Base-by-base conservation (phyloP, 2,888 invertebrate genomes). In the Proisotoma minuta region DNA sequence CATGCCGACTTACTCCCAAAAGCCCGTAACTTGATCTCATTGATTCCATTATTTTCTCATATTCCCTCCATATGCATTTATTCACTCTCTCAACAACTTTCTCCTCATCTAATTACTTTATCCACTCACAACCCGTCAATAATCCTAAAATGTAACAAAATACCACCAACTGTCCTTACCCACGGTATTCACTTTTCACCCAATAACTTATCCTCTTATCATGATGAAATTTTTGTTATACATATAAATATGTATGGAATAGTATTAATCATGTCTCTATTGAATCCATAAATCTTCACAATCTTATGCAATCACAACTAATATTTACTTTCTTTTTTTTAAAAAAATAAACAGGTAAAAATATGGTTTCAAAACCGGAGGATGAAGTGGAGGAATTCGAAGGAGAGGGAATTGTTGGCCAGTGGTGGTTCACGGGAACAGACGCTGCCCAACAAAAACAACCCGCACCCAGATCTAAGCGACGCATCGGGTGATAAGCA, bases 371-470 rank as follows among this genome's bases (percentile, higher is more conserved):
- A 98, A 83, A 98, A 98, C 78, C 87, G 97, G 0, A 87, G 97
- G 59, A 98, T 98, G 97, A 98, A 94, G 79, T 97, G 97, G 97
- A 84, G 98, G 59, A 98, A 98, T 79, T 94, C 93, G 3, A 97
- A 97, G 80, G 97, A 97, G 78, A 83, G 96, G 29, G 96, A 97
- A 78, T 83, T 96, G 0, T 81, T 97, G 24, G 95, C 96, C 0
- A 88, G 87, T 22, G 96, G 96, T 0, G 96, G 96, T 1, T 91
- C 93, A 5, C 84, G 96, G 27, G 96, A 96, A 76, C 94, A 95
- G 78, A 96, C 96, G 0, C 81, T 97, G 24, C 96, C 96, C 0
- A 96, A 93, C 78, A 96, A 96, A 78, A 73, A 73, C 63, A 73
- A 73, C 70, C 72, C 73, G 20, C 66, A 70, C 57, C 72, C 72